Evolutionary conservation across 1,140 invertebrate species (phyloP).

Genomic region (Homalodisca vitripennis): DNA sequence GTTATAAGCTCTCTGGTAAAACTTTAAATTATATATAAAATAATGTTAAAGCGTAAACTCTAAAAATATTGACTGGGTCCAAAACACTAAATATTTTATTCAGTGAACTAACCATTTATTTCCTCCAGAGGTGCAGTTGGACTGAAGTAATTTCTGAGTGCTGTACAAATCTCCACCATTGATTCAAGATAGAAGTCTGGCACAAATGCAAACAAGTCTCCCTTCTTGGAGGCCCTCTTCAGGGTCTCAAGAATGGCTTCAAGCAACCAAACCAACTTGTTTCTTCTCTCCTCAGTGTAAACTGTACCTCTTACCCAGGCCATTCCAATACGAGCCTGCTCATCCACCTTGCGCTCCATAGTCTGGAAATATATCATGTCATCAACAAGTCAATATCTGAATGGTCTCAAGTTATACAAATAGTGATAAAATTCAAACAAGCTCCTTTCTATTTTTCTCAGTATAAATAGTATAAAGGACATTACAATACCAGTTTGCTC

Average conservation of each 20-base stretch:
- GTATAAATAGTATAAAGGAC: too few relatives aligned
- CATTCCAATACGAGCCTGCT: conserved; percentile 57
- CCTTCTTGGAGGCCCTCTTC: conserved; percentile 56
- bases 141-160: conserved; percentile 60
- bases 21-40: too few relatives aligned
- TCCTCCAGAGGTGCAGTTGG: conserved; percentile 59
- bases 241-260: conserved; percentile 58
- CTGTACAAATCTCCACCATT: conserved; percentile 64
- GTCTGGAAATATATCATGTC: not conserved
- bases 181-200: conserved; percentile 80
- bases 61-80: too few relatives aligned
- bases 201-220: conserved; percentile 72
- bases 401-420: too few relatives aligned
- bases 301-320: conserved; percentile 62
- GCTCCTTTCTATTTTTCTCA: too few relatives aligned
- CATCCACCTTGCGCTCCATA: conserved; percentile 55
- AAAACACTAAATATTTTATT: too few relatives aligned
- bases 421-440: too few relatives aligned
- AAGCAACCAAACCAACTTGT: conserved; percentile 58
- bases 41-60: too few relatives aligned
- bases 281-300: conserved; percentile 60
- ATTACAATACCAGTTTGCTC: too few relatives aligned
- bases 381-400: too few relatives aligned
- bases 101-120: conserved; percentile 55
- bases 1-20: too few relatives aligned